phyloP scores from a whole-genome alignment of 1,140 invertebrate genomes.

The Episyrphus balteatus region DNA sequence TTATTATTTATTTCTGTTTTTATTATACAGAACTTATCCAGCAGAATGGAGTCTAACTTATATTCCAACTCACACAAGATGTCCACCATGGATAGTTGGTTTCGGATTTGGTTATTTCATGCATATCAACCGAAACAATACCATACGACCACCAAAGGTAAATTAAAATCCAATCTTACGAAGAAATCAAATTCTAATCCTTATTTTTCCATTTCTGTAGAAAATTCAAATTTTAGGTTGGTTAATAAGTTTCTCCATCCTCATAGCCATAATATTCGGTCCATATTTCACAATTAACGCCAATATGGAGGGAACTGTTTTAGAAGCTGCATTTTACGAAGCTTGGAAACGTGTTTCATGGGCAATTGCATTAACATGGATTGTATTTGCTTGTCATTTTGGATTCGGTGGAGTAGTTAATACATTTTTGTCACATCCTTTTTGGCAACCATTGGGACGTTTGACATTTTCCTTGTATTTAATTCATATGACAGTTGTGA shows the following conservation, averaged over 20 bases:
- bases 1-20: no score
- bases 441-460: conserved; percentile 42
- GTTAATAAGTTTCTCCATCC: conserved; percentile 16
- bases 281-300: conserved; percentile 21
- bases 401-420: conserved; percentile 49
- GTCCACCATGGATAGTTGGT: conserved; percentile 23
- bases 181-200: background rate
- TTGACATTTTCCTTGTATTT: conserved; percentile 43
- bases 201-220: background rate
- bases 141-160: conserved; percentile 7
- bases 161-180: no score
- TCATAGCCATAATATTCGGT: conserved; percentile 22
- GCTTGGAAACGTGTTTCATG: conserved; percentile 49
- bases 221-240: no score
- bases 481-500: conserved; percentile 34
- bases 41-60: conserved; percentile 6
- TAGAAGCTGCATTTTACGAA: conserved; percentile 48
- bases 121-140: conserved; percentile 11
- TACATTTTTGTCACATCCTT: conserved; percentile 36
- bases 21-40: background rate
- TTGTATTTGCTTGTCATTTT: conserved; percentile 53
- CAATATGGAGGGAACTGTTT: conserved; percentile 13
- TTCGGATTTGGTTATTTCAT: conserved; percentile 20
- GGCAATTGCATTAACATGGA: conserved; percentile 50
- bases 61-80: conserved; percentile 16